A percentile compares a stretch with the other conserved stretches of the same genome.
phyloP scores from a whole-genome alignment of 2,113 vertebrate genomes.

The Ochotona curzoniae region DNA sequence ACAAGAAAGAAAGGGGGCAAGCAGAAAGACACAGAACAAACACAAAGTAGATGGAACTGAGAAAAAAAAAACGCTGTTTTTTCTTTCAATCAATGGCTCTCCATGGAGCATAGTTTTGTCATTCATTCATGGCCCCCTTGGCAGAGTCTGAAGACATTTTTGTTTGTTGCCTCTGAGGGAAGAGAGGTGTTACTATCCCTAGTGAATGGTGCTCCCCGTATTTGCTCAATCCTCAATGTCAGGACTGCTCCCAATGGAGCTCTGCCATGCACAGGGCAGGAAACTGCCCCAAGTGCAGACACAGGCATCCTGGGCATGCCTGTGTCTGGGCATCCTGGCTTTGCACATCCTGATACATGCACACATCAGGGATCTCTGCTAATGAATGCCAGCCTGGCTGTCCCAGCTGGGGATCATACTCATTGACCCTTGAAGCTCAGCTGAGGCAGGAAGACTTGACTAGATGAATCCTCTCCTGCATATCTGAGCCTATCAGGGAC shows the following conservation, averaged over 20 bases:
- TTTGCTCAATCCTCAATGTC: no score
- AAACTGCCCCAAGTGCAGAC: neutral
- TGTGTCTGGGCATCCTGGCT: no score
- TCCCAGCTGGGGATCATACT: neutral
- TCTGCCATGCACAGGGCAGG: neutral
- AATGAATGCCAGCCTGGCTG: neutral
- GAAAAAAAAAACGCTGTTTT: no score
- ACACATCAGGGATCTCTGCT: neutral
- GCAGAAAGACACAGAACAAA: neutral
- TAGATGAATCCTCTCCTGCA: neutral
- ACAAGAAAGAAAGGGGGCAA: neutral
- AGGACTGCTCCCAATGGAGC: no score
- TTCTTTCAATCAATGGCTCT: neutral
- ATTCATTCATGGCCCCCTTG: accelerated
- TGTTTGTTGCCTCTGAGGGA: neutral
- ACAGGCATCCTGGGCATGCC: no score
- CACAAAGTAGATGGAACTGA: neutral
- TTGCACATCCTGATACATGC: accelerated
- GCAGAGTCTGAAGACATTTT: neutral
- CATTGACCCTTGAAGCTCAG: neutral
- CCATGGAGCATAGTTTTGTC: neutral
- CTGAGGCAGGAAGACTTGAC: neutral
- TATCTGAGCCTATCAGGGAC: neutral
- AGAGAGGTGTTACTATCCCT: neutral
- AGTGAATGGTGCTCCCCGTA: no score